These are phyloP conservation scores for Eurytoma californica DNA, from an alignment of 2,888 invertebrate genomes.

Conservation along the genomic window DNA sequence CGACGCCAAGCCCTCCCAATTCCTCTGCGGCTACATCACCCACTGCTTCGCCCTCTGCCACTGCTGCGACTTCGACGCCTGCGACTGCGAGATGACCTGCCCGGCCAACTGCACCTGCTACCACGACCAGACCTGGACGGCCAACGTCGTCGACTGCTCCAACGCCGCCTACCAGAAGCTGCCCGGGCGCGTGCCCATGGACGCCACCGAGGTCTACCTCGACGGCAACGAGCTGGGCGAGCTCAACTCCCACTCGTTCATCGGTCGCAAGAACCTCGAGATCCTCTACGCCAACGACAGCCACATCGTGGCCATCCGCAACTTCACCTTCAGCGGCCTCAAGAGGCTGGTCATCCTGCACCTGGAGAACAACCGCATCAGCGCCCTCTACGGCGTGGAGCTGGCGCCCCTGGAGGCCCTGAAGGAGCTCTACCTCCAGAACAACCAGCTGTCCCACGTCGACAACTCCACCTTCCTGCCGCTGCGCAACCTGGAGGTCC, in stretches of 20 bases:
- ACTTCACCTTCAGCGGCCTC: constrained; percentile 93
- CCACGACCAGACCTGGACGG: constrained; percentile 94
- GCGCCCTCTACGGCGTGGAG: constrained; percentile 87
- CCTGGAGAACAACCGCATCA: constrained; percentile 90
- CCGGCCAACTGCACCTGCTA: constrained; percentile 95
- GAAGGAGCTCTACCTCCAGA: constrained; percentile 90
- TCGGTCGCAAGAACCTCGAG: constrained; percentile 92
- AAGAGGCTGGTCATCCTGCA: constrained; percentile 87
- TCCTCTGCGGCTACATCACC: constrained; percentile 93
- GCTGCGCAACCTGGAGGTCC: constrained; percentile 87
- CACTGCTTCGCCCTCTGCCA: constrained; percentile 96
- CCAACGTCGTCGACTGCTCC: constrained; percentile 94
- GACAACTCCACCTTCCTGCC: constrained; percentile 90
- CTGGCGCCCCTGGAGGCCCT: constrained; percentile 88
- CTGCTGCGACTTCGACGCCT: constrained; percentile 97
- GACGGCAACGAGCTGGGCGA: constrained; percentile 94
- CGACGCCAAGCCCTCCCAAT: constrained; percentile 91
- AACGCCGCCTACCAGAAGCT: constrained; percentile 87
- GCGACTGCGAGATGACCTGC: constrained; percentile 98
- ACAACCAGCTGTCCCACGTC: constrained; percentile 88
- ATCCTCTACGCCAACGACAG: constrained; percentile 93
- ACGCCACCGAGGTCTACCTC: constrained; percentile 94
- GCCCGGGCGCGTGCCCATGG: constrained; percentile 94
- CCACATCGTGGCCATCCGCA: constrained; percentile 88
- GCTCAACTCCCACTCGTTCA: constrained; percentile 91